Evolutionary conservation across 2,113 vertebrate species (phyloP), one percentile per base, ranked within the genome.

Genomic region (Willisornis vidua): DNA sequence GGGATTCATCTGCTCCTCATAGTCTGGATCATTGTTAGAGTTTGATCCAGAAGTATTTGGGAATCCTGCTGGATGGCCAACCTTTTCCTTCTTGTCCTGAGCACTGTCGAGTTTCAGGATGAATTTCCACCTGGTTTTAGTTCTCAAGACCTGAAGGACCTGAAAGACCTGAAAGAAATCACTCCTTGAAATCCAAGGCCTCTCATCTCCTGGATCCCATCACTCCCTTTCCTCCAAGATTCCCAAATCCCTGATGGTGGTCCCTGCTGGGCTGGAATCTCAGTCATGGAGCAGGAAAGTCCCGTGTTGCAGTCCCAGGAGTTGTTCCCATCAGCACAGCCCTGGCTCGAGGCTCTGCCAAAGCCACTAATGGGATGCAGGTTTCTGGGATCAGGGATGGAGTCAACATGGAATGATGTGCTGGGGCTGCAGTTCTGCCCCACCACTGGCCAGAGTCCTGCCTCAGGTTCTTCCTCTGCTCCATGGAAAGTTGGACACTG

Each of bases 361-460:
- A 96, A 93, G 89, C 81, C 87, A 55, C 89, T 94, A 76, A 97
- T 93, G 41, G 85, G 87, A 96, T 94, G 85, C 95, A 96, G 96
- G 66, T 63, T 87, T 92, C 77, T 9, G 0, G 41, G n/a, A 26
- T 61, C 0, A 0, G 67, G 58, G 46, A 45, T 3, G 6, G 63
- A n/a, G 62, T 16, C 5, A 19, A 7, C 2, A 6, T 9, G 67
- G 84, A 83, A 61, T 4, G 3, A 14, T 3, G 45, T 15, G 24
- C 29, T 0, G 2, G 58, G 37, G 24, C 28, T 25, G 28, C 33
- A 54, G 24, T 70, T 57, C 71, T 23, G 59, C 52, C 74, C 70
- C 0, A 0, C 1, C 0, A 16, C 9, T 24, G 35, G n/a, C 35
- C 33, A 1, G 19, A 5, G 8, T 16, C 67, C 0, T 74, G 71